Base-by-base conservation (phyloP, 2,888 invertebrate genomes). In the Exephanes ischioxanthus region DNA sequence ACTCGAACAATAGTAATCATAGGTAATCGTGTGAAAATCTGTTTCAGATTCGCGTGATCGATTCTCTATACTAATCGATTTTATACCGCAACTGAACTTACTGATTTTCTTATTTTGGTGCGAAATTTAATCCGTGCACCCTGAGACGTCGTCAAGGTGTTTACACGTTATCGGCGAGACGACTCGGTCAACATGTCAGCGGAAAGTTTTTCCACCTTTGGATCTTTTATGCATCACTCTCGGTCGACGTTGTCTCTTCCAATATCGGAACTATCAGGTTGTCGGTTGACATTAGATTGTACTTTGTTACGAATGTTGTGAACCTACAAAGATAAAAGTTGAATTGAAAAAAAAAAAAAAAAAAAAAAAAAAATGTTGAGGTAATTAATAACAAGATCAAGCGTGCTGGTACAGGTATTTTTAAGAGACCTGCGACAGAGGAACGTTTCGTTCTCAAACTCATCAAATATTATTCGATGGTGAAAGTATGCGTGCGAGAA, bases 401-500 rank as follows among this genome's bases (percentile, higher is more conserved):
- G 3, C 16, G 0, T 48, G 16, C 14, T 16, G 3, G 16, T 48
- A 14, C 45, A 58, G 58, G 4, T 9, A 26, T 16, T n/a, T 14
- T 87, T 89, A 58, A 26, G 26, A 14, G 11, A 94, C 94, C 94
- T 96, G 94, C 98, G 97, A 95, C 99, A 99, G 87, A 99, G 95
- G 94, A 97, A 98, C 37, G 99, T 99, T 94, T 99, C 98, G 92
- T 97, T 97, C 96, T 99, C 99, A 95, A 99, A 99, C 89, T 98
- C 98, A 95, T 99, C 99, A 95, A 99, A 99, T 94, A 99, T 97
- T 89, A 97, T 96, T 90, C 98, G 96, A 94, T 99, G 99, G 95
- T 99, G 99, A 94, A 98, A 99, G 94, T 99, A 99, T 48, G 99
- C 99, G 95, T 99, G 99, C 71, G 99, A 99, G 94, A 99, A 99